phyloP scores from a whole-genome alignment of 92 coral and sea anemone genomes.

The Epizoanthus scotinus region DNA sequence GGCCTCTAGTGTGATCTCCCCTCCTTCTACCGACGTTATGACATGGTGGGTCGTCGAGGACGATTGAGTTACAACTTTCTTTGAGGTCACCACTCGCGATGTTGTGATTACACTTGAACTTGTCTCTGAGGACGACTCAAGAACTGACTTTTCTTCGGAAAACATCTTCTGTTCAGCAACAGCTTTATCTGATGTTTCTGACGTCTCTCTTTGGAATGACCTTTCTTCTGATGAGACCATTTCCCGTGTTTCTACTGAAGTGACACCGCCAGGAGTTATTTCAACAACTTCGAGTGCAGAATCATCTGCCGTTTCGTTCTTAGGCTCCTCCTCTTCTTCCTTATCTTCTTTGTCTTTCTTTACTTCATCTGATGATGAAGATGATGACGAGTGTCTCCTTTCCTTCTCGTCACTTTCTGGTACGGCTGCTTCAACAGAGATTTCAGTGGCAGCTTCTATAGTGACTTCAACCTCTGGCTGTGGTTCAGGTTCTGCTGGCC shows the following conservation, averaged over 20 bases:
- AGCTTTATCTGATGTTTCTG: slow-evolving; percentile 55
- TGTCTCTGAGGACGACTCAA: slow-evolving; percentile 51
- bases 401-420: slow-evolving; percentile 45
- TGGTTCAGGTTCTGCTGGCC: slow-evolving; percentile 77
- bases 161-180: slow-evolving; percentile 55
- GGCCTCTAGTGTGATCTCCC: slow-evolving; percentile 55
- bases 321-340: slow-evolving; percentile 43
- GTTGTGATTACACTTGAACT: slow-evolving; percentile 66
- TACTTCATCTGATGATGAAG: slow-evolving; percentile 61
- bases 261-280: slow-evolving; percentile 9
- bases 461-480: slow-evolving; percentile 38
- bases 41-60: slow-evolving; percentile 70
- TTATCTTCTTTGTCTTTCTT: slow-evolving; percentile 46
- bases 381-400: slow-evolving; percentile 63
- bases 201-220: slow-evolving; percentile 21
- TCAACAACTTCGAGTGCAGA: slow-evolving; percentile 48
- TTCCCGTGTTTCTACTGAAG: slow-evolving; percentile 28
- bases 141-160: slow-evolving; percentile 45
- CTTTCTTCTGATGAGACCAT: slow-evolving; percentile 6
- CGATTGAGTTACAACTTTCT: slow-evolving; percentile 55
- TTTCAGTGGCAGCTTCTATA: slow-evolving; percentile 46
- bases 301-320: slow-evolving; percentile 47
- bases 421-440: slow-evolving; percentile 25
- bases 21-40: slow-evolving; percentile 65
- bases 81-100: slow-evolving; percentile 73